phyloP scores from a whole-genome alignment of 2,888 invertebrate species.

The Euphydryas editha region DNA sequence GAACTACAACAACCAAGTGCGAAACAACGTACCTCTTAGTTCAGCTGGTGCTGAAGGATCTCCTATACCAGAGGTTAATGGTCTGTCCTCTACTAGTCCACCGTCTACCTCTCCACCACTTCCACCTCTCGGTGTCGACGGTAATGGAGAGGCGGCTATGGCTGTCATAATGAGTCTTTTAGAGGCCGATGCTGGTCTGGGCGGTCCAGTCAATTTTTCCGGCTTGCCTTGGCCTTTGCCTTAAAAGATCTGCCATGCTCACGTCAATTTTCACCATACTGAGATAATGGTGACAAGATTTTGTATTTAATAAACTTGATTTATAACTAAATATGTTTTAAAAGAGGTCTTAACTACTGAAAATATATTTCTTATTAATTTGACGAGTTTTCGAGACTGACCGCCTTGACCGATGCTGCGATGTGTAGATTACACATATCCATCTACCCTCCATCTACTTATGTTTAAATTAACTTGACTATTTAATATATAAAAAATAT shows the following conservation, averaged over 20 bases:
- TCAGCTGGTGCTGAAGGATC: constrained; percentile 50
- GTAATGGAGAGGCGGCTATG: constrained; percentile 95
- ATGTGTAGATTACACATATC: too few relatives aligned
- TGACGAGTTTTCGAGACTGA: too few relatives aligned
- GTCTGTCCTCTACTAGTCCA: constrained; percentile 47
- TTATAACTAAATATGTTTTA: too few relatives aligned
- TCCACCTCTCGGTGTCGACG: constrained; percentile 81
- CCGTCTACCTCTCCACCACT: constrained; percentile 57
- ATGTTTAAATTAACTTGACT: too few relatives aligned
- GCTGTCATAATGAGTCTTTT: constrained; percentile 95
- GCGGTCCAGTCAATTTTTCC: constrained; percentile 93
- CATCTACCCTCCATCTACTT: too few relatives aligned
- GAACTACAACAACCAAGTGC: constrained; percentile 51
- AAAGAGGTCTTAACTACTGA: too few relatives aligned
- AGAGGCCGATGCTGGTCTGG: constrained; percentile 94
- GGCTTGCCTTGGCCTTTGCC: constrained; percentile 94
- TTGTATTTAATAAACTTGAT: too few relatives aligned
- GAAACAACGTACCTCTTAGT: constrained; percentile 68
- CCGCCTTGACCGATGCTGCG: too few relatives aligned
- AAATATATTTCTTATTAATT: too few relatives aligned
- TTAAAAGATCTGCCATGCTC: constrained; percentile 54
- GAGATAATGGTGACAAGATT: too few relatives aligned
- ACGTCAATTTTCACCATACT: too few relatives aligned
- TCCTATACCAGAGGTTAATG: constrained; percentile 55
- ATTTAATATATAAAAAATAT: too few relatives aligned